Base-by-base conservation (phyloP, 1,140 invertebrate genomes). In the Zelostemma sp. region DNA sequence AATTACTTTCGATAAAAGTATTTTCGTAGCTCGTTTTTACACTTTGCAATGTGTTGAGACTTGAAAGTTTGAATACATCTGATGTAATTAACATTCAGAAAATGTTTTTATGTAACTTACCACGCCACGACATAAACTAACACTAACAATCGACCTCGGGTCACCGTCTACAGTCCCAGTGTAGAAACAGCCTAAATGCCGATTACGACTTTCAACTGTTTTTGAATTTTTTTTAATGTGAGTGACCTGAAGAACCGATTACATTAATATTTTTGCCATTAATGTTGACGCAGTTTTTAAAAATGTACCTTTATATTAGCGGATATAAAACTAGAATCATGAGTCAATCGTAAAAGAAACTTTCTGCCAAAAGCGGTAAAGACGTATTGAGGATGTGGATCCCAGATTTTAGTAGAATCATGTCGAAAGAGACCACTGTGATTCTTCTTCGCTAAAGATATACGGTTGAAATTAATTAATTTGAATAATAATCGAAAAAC, bases 61-160 rank as follows among this genome's bases (percentile, higher is more conserved):
- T n/a, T n/a, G n/a, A n/a, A n/a, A n/a, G n/a, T n/a, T n/a, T n/a
- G n/a, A n/a, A n/a, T n/a, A n/a, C n/a, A n/a, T n/a, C n/a, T n/a
- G n/a, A n/a, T n/a, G n/a, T n/a, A n/a, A n/a, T n/a, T n/a, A n/a
- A n/a, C n/a, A n/a, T n/a, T n/a, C n/a, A n/a, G n/a, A n/a, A n/a
- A n/a, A n/a, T 28, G 25, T 28, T 28, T 28, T 21, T 17, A 25
- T 25, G 19, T 68, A 48, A 89, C 89, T 90, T 75, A 92, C 92
- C 91, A 93, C 92, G 80, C 92, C 92, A 73, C 92, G 88, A 80
- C 92, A 94, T 38, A 93, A 86, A 60, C 88, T 92, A 65, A 93
- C 90, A 16, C 89, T 88, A 15, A 93, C 91, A 18, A 81, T 80
- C 6, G 91, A 92, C 57, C 84, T 77, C 15, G 84, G 80, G 79